Evolutionary conservation across 2,113 vertebrate species (phyloP).

Genomic region (Lasiurus borealis): DNA sequence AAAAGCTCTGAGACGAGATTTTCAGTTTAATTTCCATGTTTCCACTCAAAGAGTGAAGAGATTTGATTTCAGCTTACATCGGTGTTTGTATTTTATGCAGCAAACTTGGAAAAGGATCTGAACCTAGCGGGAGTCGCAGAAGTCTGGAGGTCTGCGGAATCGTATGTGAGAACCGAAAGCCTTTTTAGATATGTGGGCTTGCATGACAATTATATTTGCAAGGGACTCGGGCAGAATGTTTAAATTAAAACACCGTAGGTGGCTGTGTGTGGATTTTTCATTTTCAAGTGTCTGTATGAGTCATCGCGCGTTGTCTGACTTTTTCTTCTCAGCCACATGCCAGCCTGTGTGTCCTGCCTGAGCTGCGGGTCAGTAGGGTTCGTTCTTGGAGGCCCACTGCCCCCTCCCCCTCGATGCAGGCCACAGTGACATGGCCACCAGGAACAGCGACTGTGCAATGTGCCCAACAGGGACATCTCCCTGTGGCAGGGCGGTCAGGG

Average conservation of each 20-base stretch:
- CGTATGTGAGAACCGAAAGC: conserved; percentile 58
- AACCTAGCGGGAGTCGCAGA: conserved; percentile 55
- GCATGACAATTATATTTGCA: conserved; percentile 53
- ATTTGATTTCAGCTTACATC: conserved; percentile 58
- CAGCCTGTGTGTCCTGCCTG: conserved; percentile 21
- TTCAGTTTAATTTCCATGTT: conserved; percentile 49
- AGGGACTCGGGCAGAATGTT: conserved; percentile 70
- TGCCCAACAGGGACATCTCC: background rate
- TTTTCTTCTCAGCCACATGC: conserved; percentile 64
- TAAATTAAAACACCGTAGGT: conserved; percentile 76
- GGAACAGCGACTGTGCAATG: background rate
- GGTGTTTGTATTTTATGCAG: conserved; percentile 61
- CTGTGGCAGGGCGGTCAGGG: background rate
- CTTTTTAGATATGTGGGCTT: conserved; percentile 72
- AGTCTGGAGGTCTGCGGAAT: conserved; percentile 63
- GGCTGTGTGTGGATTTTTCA: conserved; percentile 72
- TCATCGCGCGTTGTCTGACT: conserved; percentile 71
- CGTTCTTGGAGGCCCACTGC: background rate
- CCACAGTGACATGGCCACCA: background rate
- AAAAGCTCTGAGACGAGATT: conserved; percentile 34
- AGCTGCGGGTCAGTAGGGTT: background rate
- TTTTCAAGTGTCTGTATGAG: conserved; percentile 69
- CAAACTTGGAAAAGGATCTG: conserved; percentile 55
- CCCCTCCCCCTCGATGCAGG: background rate
- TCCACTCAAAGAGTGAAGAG: conserved; percentile 36